Evolutionary conservation across 2,797 vertebrate genomes (phyloP).

Genomic region (Hippopotamyrus pictus): DNA sequence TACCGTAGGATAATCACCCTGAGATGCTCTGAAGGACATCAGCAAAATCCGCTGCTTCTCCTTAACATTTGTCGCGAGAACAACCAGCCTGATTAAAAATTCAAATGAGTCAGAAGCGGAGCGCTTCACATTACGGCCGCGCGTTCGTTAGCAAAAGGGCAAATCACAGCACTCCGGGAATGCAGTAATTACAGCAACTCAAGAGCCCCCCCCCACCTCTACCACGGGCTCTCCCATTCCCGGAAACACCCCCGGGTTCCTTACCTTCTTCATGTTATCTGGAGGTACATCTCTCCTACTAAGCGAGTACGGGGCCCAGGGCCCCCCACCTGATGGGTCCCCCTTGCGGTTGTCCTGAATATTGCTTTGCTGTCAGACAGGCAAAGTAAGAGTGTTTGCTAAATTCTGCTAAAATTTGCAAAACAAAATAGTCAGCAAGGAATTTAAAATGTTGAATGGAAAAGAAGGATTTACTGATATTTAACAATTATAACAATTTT

Average conservation of each 20-base stretch:
- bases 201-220: neutral
- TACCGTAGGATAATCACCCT: neutral
- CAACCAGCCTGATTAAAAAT: constrained; percentile 11
- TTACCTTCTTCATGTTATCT: constrained; percentile 94
- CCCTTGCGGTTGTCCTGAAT: constrained; percentile 95
- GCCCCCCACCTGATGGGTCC: constrained; percentile 75
- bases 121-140: neutral
- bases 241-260: neutral
- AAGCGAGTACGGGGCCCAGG: constrained; percentile 94
- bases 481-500: neutral
- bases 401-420: neutral
- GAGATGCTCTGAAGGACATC: neutral
- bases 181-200: neutral
- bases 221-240: neutral
- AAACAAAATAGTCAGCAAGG: neutral
- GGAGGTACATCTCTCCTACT: constrained; percentile 94
- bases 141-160: neutral
- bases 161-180: neutral
- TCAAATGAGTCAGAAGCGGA: neutral
- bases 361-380: constrained; percentile 66
- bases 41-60: neutral
- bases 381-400: neutral
- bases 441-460: neutral
- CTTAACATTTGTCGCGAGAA: neutral
- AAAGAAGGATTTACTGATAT: neutral